Conservation (phyloP, 2,888 invertebrate genomes). For the Loripinus fragilis region DNA sequence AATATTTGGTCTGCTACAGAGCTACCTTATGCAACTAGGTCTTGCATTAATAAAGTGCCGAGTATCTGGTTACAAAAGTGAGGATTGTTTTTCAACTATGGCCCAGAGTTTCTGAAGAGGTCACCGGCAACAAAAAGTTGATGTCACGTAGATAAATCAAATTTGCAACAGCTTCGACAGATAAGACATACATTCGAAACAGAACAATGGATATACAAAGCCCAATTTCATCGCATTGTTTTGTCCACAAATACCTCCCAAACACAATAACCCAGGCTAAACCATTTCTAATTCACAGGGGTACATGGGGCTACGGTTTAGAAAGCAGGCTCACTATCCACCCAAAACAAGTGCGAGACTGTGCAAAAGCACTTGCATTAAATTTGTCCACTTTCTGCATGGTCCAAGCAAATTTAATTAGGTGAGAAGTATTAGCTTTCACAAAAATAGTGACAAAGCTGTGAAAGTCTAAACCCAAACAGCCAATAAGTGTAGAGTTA, state of each 20-base stretch:
- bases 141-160: constrained; percentile 48
- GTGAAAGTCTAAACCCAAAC: too few relatives aligned
- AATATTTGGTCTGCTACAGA: too few relatives aligned
- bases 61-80: constrained; percentile 1
- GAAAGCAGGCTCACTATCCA: not conserved
- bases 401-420: too few relatives aligned
- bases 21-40: too few relatives aligned
- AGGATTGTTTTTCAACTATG: constrained; percentile 17
- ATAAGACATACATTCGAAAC: constrained; percentile 27
- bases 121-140: constrained; percentile 13
- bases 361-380: too few relatives aligned
- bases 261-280: not conserved
- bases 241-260: not conserved
- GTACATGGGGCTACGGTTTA: not conserved
- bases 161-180: constrained; percentile 42
- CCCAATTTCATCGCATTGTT: constrained; percentile 47
- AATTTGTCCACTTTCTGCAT: too few relatives aligned
- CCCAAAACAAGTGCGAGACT: not conserved
- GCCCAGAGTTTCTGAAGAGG: constrained; percentile 12
- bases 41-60: constrained; percentile 4
- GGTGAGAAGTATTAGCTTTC: too few relatives aligned
- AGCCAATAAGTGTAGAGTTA: too few relatives aligned
- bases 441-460: too few relatives aligned
- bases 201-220: constrained; percentile 45
- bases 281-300: not conserved